A percentile compares a stretch with the other conserved stretches of the same genome.
Conservation (phyloP, 2,797 vertebrate genomes). For the Orientallactaga sibirica region DNA sequence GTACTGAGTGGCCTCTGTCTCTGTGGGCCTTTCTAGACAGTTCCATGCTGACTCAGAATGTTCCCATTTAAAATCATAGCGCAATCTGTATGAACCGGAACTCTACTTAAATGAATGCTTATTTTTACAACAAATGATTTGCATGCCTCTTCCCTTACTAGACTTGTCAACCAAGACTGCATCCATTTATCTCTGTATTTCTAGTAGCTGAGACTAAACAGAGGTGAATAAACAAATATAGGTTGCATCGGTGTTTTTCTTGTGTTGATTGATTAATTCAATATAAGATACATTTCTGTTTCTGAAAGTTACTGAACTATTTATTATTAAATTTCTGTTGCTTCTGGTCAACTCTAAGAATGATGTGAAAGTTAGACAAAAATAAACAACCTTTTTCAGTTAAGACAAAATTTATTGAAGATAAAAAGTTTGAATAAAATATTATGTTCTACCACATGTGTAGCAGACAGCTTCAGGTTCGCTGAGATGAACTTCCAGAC, state of each 20-base stretch:
- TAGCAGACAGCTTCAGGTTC: too few relatives aligned
- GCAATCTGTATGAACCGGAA: background rate
- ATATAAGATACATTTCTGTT: background rate
- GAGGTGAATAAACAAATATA: background rate
- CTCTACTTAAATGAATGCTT: background rate
- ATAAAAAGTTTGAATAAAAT: background rate
- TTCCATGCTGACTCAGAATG: background rate
- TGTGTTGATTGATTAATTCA: background rate
- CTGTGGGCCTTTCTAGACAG: background rate
- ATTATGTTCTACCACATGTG: background rate
- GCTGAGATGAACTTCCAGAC: too few relatives aligned
- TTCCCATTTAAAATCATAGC: background rate
- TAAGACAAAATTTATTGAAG: background rate
- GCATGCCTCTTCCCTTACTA: background rate
- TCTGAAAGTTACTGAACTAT: conserved; percentile 25
- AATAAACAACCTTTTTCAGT: background rate
- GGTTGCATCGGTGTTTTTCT: background rate
- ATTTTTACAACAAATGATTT: background rate
- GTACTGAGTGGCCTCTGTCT: background rate
- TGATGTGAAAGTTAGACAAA: background rate
- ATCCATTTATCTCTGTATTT: background rate
- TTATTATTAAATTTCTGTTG: conserved; percentile 32
- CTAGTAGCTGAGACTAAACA: background rate
- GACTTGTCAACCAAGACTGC: background rate
- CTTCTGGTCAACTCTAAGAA: background rate